phyloP scores from a whole-genome alignment of 2,113 vertebrate species.

The Glaucomys volans region DNA sequence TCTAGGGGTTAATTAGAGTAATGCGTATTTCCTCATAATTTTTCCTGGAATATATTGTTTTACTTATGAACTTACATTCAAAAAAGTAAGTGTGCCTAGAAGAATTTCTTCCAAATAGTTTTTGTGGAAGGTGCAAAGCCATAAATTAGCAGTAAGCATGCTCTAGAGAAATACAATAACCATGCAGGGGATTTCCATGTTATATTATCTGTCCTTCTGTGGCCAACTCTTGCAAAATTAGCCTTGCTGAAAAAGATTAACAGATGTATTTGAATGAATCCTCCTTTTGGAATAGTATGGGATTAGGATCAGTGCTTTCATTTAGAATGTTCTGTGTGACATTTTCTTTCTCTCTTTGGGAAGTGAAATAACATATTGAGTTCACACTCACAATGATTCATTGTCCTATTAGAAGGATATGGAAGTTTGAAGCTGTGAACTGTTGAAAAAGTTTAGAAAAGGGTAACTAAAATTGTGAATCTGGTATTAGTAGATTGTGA shows the following conservation, averaged over 20 bases:
- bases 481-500: not conserved
- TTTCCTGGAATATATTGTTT: slow-evolving; percentile 42
- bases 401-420: slow-evolving; percentile 26
- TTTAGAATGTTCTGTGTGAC: slow-evolving; percentile 58
- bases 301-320: slow-evolving; percentile 49
- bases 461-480: not conserved
- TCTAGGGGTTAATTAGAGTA: slow-evolving; percentile 52
- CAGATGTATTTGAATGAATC: slow-evolving; percentile 68
- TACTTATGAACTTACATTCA: slow-evolving; percentile 68
- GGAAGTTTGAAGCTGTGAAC: slow-evolving; percentile 52
- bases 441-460: slow-evolving; percentile 29
- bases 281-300: slow-evolving; percentile 60
- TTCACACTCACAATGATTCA: slow-evolving; percentile 33
- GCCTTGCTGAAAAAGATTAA: slow-evolving; percentile 75
- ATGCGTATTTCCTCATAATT: slow-evolving; percentile 22
- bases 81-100: slow-evolving; percentile 23
- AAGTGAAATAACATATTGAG: slow-evolving; percentile 52
- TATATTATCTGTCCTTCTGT: slow-evolving; percentile 63
- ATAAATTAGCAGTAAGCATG: slow-evolving; percentile 33
- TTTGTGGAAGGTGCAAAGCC: slow-evolving; percentile 73
- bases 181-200: slow-evolving; percentile 59
- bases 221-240: slow-evolving; percentile 72
- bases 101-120: slow-evolving; percentile 64
- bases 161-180: slow-evolving; percentile 61
- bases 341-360: slow-evolving; percentile 50